Conservation (phyloP, 2,888 invertebrate genomes). For the Crematogaster levior region DNA sequence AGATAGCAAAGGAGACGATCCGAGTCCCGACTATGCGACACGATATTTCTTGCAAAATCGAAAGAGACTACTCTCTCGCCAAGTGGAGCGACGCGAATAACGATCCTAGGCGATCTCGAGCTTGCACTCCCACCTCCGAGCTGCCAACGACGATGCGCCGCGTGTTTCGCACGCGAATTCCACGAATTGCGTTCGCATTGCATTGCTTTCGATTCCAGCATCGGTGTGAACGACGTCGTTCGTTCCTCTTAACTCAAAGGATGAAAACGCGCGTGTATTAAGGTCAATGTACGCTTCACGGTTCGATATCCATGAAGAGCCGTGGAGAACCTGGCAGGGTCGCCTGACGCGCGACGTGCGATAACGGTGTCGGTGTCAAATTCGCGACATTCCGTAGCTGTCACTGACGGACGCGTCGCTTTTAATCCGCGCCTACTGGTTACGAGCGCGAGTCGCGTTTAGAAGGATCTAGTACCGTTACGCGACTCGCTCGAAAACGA, state of each 20-base stretch:
- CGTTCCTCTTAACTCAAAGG: neutral
- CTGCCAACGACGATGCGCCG: neutral
- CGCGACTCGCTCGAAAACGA: slow-evolving; percentile 12
- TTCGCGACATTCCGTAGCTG: slow-evolving; percentile 61
- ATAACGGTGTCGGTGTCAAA: slow-evolving; percentile 55
- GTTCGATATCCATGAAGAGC: slow-evolving; percentile 16
- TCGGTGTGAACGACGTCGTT: neutral
- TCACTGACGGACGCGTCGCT: slow-evolving; percentile 51
- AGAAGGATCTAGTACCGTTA: slow-evolving; percentile 36
- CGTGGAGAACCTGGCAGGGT: too few relatives aligned
- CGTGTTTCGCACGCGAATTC: slow-evolving; percentile 22
- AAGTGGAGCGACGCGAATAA: slow-evolving; percentile 1
- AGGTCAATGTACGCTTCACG: slow-evolving; percentile 67
- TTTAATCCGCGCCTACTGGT: neutral
- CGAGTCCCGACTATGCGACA: neutral
- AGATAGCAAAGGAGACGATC: neutral
- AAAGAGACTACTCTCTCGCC: neutral
- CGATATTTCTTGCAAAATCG: neutral
- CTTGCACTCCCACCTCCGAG: neutral
- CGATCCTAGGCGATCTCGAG: neutral
- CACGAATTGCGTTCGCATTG: slow-evolving; percentile 12
- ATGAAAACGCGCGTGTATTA: slow-evolving; percentile 40
- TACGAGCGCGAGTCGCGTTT: slow-evolving; percentile 3
- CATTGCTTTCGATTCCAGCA: slow-evolving; percentile 1
- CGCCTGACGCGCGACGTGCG: neutral